These are phyloP conservation scores for Venusia cambrica DNA, from an alignment of 2,888 invertebrate species.

Conservation along the genomic window DNA sequence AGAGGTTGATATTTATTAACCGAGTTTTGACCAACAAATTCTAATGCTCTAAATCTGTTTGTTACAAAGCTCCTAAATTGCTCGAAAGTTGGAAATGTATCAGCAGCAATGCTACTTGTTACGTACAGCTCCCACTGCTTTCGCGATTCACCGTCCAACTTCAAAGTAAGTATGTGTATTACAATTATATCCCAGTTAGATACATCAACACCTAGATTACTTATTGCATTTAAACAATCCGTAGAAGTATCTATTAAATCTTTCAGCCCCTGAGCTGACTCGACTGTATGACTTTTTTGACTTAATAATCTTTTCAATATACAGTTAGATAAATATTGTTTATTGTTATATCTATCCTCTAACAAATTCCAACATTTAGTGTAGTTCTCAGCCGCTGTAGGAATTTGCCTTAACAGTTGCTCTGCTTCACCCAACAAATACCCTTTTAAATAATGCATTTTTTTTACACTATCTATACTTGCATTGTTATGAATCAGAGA, in stretches of 20 bases:
- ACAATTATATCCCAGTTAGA: slow-evolving; percentile 2
- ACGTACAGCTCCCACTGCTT: slow-evolving; percentile 5
- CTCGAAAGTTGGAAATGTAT: slow-evolving; percentile 1
- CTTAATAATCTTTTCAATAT: slow-evolving; percentile 2
- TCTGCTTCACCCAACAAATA: slow-evolving; percentile 1
- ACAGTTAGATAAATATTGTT: slow-evolving; percentile 3
- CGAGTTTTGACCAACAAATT: slow-evolving; percentile 5
- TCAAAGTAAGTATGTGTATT: slow-evolving; percentile 1
- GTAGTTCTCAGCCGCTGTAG: slow-evolving; percentile 4
- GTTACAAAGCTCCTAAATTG: not conserved
- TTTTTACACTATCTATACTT: slow-evolving; percentile 6
- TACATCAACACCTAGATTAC: slow-evolving; percentile 3
- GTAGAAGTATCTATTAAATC: slow-evolving; percentile 2
- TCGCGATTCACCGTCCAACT: slow-evolving; percentile 2
- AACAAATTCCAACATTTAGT: not conserved
- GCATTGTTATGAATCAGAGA: slow-evolving; percentile 5
- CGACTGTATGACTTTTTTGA: not conserved
- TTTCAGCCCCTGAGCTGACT: slow-evolving; percentile 3
- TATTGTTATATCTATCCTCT: slow-evolving; percentile 4
- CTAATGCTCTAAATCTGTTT: slow-evolving; percentile 1
- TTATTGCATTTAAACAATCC: slow-evolving; percentile 2
- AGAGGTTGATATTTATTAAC: too few relatives aligned
- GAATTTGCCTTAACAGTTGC: slow-evolving; percentile 4
- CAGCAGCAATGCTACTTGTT: not conserved
- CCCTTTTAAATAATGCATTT: slow-evolving; percentile 7